Conservation (phyloP, 2,888 invertebrate species). For the Uloborus plumipes region DNA sequence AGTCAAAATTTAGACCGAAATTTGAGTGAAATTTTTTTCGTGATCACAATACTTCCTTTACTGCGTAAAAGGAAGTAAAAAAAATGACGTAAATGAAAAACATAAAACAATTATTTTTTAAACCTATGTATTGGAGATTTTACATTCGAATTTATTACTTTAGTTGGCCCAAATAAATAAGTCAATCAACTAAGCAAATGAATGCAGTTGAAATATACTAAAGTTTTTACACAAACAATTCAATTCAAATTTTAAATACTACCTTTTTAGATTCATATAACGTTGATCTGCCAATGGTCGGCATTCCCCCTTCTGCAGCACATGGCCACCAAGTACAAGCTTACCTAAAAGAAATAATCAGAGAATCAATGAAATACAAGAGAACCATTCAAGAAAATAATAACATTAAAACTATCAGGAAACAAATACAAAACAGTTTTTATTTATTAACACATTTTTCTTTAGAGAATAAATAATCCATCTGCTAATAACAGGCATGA, state of each 20-base stretch:
- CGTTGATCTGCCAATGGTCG: conserved; percentile 86
- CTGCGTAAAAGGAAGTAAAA: too few species aligned
- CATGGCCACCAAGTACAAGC: conserved; percentile 90
- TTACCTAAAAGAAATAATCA: conserved; percentile 75
- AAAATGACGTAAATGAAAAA: too few species aligned
- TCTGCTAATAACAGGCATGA: too few species aligned
- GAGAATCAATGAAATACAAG: background rate
- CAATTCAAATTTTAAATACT: conserved; percentile 33
- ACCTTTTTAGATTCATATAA: conserved; percentile 90
- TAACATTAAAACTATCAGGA: background rate
- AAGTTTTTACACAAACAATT: background rate
- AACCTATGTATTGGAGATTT: too few species aligned
- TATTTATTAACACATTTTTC: too few species aligned
- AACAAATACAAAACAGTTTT: background rate
- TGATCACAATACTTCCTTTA: too few species aligned
- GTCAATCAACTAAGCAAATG: background rate
- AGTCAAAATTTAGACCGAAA: too few species aligned
- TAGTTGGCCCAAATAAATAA: background rate
- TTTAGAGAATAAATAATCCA: too few species aligned
- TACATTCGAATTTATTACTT: too few species aligned
- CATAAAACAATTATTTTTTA: too few species aligned
- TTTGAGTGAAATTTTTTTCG: too few species aligned
- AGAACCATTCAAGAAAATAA: background rate
- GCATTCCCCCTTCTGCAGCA: conserved; percentile 96
- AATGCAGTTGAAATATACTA: background rate